A percentile compares a stretch with the other conserved stretches of the same genome.
phyloP scores from a whole-genome alignment of 2,113 vertebrate species.

The Corythornis vintsioides region DNA sequence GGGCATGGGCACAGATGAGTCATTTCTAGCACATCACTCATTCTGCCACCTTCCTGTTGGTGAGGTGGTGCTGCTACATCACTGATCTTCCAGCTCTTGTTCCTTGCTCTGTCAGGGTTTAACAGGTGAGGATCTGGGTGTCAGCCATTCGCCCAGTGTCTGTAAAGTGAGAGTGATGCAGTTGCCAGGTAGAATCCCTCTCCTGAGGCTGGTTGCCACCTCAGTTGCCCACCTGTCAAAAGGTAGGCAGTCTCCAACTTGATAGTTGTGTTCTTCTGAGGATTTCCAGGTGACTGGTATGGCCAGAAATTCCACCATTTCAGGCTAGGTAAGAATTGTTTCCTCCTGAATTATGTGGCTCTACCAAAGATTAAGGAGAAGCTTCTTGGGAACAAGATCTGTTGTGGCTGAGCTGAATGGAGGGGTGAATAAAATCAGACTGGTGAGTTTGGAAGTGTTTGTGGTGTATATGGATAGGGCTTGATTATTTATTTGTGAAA shows the following conservation, averaged over 20 bases:
- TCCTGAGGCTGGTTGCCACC: neutral
- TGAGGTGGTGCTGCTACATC: neutral
- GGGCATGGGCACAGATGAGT: too few species aligned
- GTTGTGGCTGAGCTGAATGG: neutral
- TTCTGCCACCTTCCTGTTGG: neutral
- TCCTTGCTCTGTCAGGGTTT: neutral
- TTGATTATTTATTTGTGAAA: neutral
- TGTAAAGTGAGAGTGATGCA: neutral
- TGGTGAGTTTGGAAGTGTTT: neutral
- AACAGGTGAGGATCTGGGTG: neutral
- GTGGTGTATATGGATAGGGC: neutral
- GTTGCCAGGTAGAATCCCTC: neutral
- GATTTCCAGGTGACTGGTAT: neutral
- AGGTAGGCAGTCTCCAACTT: neutral
- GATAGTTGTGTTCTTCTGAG: neutral
- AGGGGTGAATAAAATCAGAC: neutral
- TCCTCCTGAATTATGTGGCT: neutral
- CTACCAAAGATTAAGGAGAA: neutral
- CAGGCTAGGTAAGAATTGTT: neutral
- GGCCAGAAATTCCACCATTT: neutral
- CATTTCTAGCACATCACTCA: neutral
- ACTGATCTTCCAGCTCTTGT: neutral
- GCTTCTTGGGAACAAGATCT: neutral
- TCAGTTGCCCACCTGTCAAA: neutral
- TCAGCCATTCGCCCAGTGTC: accelerated